phyloP scores from a whole-genome alignment of 2,888 invertebrate genomes.

The Ceramica pisi region DNA sequence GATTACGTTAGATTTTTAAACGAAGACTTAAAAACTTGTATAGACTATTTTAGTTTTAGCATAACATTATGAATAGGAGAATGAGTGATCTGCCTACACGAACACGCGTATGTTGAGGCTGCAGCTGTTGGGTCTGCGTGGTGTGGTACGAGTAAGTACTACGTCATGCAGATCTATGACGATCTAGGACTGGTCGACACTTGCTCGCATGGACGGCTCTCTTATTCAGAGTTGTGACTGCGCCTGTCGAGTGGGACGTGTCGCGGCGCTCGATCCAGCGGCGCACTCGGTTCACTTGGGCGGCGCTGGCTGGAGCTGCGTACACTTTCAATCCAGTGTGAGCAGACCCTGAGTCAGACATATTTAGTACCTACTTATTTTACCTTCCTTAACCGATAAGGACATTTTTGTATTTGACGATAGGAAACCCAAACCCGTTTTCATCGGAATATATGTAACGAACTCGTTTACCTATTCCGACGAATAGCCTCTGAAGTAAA shows the following conservation, averaged over 20 bases:
- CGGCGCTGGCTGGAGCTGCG: background rate
- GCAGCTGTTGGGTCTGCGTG: background rate
- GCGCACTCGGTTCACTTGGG: background rate
- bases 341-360: background rate
- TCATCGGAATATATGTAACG: background rate
- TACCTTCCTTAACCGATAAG: background rate
- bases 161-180: too few species aligned
- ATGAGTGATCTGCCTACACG: background rate
- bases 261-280: background rate
- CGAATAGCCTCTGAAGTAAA: too few species aligned
- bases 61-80: conserved; percentile 2
- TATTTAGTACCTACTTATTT: background rate
- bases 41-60: conserved; percentile 38
- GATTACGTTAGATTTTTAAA: conserved; percentile 40
- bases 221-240: background rate
- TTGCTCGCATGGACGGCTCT: too few species aligned
- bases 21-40: conserved; percentile 51
- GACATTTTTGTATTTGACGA: too few species aligned
- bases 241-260: background rate
- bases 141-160: too few species aligned
- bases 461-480: too few species aligned
- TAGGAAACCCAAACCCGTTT: background rate
- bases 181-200: too few species aligned
- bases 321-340: background rate
- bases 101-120: background rate